A percentile compares a stretch with the other conserved stretches of the same genome.
Conservation (phyloP, 53 echinoderm and acorn worm genomes). For the Luidia sarsii region DNA sequence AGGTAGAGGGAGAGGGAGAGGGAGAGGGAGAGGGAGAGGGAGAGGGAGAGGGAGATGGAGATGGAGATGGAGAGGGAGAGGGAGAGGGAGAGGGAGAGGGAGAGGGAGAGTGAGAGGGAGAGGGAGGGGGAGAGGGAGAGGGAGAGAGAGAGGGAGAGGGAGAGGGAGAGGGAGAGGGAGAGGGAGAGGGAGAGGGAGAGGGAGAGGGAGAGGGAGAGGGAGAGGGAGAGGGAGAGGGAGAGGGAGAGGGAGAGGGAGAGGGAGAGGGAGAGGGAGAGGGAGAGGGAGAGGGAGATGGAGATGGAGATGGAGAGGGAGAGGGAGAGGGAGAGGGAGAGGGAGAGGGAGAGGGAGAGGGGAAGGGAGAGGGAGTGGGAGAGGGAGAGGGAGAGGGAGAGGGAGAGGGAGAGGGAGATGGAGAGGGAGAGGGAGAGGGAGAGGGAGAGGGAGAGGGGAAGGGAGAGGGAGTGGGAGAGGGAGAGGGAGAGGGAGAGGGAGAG, state of each 20-base stretch:
- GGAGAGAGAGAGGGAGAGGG: not conserved
- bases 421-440: too few relatives aligned
- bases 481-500: not conserved
- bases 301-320: too few relatives aligned
- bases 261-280: too few relatives aligned
- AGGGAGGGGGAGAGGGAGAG: not conserved
- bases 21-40: not conserved
- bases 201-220: not conserved
- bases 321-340: too few relatives aligned
- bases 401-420: too few relatives aligned
- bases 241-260: not conserved
- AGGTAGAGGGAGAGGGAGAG: not conserved
- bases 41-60: not conserved
- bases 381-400: not conserved
- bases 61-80: too few relatives aligned
- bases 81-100: not conserved
- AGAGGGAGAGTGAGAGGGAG: not conserved
- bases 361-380: not conserved
- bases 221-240: not conserved
- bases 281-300: too few relatives aligned
- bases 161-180: not conserved
- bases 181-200: not conserved
- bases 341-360: too few relatives aligned
- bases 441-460: too few relatives aligned
- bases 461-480: not conserved